Evolutionary conservation across 2,113 vertebrate species (phyloP).

Genomic region (Neopipo cinnamomea): DNA sequence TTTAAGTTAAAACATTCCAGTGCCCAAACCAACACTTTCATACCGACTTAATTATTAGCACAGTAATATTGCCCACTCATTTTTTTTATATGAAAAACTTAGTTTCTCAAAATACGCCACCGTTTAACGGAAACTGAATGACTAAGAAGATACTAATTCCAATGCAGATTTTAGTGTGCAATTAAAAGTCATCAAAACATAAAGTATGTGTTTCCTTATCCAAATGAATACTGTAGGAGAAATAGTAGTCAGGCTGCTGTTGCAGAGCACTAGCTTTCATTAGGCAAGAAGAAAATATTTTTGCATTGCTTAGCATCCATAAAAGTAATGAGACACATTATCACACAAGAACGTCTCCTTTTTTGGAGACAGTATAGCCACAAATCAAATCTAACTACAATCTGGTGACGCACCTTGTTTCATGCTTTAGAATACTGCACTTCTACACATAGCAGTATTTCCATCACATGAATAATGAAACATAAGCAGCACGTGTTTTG

Average conservation of each 20-base stretch:
- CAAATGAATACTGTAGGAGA: not conserved
- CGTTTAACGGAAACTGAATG: not conserved
- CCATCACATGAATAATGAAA: not conserved
- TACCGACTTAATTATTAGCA: not conserved
- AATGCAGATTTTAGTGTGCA: not conserved
- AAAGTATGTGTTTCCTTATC: not conserved
- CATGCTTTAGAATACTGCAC: not conserved
- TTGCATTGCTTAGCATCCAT: not conserved
- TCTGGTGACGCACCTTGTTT: not conserved
- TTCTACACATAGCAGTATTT: not conserved
- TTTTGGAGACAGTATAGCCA: not conserved
- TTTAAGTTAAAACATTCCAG: not conserved
- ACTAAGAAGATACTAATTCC: not conserved
- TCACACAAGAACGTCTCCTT: not conserved
- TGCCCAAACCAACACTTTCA: not conserved
- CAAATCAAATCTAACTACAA: not conserved
- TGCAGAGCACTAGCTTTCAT: not conserved
- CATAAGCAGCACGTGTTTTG: not conserved
- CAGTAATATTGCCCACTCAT: accelerated
- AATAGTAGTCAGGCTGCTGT: not conserved
- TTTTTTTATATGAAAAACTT: not conserved
- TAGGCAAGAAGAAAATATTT: not conserved
- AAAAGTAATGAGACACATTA: not conserved
- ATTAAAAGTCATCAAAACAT: not conserved
- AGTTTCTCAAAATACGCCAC: not conserved